Base-by-base conservation (phyloP, 1,140 invertebrate genomes). In the Theocolax elegans region DNA sequence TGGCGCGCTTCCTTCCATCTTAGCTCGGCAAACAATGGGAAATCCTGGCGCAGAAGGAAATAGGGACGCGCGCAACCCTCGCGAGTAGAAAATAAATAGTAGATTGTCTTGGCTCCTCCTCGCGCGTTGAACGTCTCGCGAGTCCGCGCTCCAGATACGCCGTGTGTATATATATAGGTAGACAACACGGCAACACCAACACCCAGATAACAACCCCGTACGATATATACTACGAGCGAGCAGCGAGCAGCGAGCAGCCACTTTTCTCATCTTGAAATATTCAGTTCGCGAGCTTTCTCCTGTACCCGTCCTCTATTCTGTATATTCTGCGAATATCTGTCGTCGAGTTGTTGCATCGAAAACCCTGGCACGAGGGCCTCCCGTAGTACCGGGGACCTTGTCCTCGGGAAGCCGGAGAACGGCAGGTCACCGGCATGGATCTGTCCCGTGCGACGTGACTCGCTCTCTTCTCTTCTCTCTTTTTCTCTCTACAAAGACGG, bases 231-330 rank as follows among this genome's bases (percentile, higher is more conserved):
- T 17, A 23, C 19, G 12, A 15, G 38, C 38, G 15, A 40, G 38
- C 15, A 56, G 29, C 53, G 29, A 19, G 53, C 46, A 35, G 38
- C 49, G n/a, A 21, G 63, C 63, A 68, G 58, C 44, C 67, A 68
- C 67, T 68, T 58, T 62, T 53, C 62, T 68, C 67, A 62, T 68
- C 67, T 60, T 68, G 67, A 68, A 68, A 68, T 68, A 62, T 68
- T 68, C 67, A 68, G 58, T 25, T 42, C 54, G 65, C 53, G 65
- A 67, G 64, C 51, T 66, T 66, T 66, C 64, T 66, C 64, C 21
- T 17, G 53, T 35, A 29, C 64, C 23, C 35, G 35, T 56, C 53
- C 10, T 56, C 31, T 7, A 15, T 6, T 25, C 56, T 58, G 15
- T 15, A 4, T 58, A 19, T 23, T 49, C 17, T 23, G 17, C 19